These are phyloP conservation scores for Protomyctophum bolini DNA, from an alignment of 2,113 vertebrate species.

Conservation along the genomic window DNA sequence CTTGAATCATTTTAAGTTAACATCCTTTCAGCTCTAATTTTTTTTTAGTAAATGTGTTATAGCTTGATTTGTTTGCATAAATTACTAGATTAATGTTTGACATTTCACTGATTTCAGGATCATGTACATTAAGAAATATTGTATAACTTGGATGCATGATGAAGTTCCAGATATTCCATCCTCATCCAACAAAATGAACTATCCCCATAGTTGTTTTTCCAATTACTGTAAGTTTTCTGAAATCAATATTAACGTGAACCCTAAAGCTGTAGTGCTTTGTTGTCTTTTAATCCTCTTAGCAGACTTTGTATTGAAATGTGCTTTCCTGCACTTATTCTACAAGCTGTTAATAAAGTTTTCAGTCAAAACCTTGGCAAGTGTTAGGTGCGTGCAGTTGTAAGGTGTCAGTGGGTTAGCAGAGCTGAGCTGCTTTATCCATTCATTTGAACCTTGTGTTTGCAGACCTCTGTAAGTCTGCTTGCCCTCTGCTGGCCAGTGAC, in stretches of 20 bases:
- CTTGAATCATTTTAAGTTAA: no score
- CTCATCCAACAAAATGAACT: neutral
- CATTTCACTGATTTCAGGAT: no score
- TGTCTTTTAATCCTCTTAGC: no score
- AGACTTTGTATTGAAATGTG: no score
- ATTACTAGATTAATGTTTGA: no score
- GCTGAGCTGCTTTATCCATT: neutral
- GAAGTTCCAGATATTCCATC: neutral
- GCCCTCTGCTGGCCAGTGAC: slow-evolving; percentile 68
- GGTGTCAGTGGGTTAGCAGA: slow-evolving; percentile 8
- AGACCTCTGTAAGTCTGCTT: slow-evolving; percentile 49
- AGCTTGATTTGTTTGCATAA: no score
- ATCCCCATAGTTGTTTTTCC: neutral
- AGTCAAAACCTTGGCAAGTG: neutral
- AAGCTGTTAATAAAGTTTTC: no score
- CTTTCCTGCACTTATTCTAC: no score
- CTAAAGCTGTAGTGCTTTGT: neutral
- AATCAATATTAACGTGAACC: neutral
- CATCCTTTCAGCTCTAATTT: no score
- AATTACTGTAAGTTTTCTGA: neutral
- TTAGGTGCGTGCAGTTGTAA: no score
- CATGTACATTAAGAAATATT: slow-evolving; percentile 23
- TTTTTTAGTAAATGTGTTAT: no score
- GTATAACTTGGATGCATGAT: no score
- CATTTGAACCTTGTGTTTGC: slow-evolving; percentile 29